Evolutionary conservation across 2,888 invertebrate species (phyloP).

Genomic region (Trachelus stipa): DNA sequence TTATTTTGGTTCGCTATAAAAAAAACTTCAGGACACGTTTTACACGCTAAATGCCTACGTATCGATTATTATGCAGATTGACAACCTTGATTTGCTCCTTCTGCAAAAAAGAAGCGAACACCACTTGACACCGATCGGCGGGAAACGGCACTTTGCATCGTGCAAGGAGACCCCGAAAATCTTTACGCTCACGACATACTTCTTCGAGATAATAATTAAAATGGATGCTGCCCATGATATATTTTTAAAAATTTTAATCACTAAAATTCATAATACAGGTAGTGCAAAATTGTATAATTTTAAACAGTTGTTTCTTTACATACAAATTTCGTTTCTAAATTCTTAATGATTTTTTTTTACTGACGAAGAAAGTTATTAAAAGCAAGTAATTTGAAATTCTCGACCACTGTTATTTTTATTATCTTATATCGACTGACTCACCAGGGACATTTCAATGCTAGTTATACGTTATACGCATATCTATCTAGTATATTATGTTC

Average conservation of each 20-base stretch:
- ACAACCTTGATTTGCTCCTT: slow-evolving; percentile 30
- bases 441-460: not conserved
- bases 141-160: not conserved
- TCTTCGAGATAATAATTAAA: not conserved
- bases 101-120: slow-evolving; percentile 30
- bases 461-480: not conserved
- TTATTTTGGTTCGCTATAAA: not conserved
- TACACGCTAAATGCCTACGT: slow-evolving; percentile 1
- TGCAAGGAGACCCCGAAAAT: not conserved
- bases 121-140: slow-evolving; percentile 17
- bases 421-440: not conserved
- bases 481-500: not conserved
- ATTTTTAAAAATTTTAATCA: not conserved
- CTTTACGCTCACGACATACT: not conserved
- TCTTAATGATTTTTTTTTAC: not conserved
- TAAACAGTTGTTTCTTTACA: not conserved
- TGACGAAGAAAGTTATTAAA: not conserved
- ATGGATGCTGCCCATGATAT: not conserved
- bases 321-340: not conserved
- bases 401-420: not conserved
- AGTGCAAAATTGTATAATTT: not conserved
- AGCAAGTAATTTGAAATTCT: not conserved
- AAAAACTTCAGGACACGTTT: not conserved
- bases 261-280: not conserved
- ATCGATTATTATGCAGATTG: slow-evolving; percentile 33